Base-by-base conservation (phyloP, 1,140 invertebrate species). In the Drosophila pseudoananassae region DNA sequence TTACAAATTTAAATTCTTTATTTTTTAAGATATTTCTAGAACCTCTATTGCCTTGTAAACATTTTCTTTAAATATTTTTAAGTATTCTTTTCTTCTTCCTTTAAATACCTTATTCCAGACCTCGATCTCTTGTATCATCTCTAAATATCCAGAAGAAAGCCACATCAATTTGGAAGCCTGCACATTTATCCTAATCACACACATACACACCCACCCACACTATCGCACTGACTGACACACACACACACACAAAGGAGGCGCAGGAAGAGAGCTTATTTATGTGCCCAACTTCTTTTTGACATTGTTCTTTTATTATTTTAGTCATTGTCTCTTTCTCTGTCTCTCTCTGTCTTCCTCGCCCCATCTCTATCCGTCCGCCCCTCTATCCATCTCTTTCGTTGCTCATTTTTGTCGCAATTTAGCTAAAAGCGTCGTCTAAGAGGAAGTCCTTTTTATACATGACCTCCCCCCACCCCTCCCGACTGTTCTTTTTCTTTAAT, bases 331-430 rank as follows among this genome's bases (percentile, higher is more conserved):
- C 14, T 43, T 2, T 5, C n/a, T n/a, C 15, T 43, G 3, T 2
- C 27, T 31, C 25, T 10, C 9, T 14, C 38, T 14, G 4, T 46
- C 12, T 31, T n/a, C n/a, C n/a, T n/a, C n/a, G n/a, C n/a, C n/a
- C n/a, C n/a, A n/a, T n/a, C n/a, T n/a, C n/a, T n/a, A n/a, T n/a
- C n/a, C 27, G 12, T 36, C 36, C 40, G 46, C 15, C 10, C 25
- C 40, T 17, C 31, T 17, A n/a, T 5, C 8, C 5, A 23, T 31
- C 27, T 7, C 33, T 25, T 25, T 20, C 40, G 78, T 45, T 82
- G 79, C 75, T 83, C 82, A 87, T 85, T 85, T 85, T 88, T 87
- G 83, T 88, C 82, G 82, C 83, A 87, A 87, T 87, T 87, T 87
- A 88, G 82, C 82, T 87, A 87, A 87, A 88, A 87, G 82, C 82